These are phyloP conservation scores for Lottia scabra DNA, from an alignment of 2,888 invertebrate species.

Conservation along the genomic window DNA sequence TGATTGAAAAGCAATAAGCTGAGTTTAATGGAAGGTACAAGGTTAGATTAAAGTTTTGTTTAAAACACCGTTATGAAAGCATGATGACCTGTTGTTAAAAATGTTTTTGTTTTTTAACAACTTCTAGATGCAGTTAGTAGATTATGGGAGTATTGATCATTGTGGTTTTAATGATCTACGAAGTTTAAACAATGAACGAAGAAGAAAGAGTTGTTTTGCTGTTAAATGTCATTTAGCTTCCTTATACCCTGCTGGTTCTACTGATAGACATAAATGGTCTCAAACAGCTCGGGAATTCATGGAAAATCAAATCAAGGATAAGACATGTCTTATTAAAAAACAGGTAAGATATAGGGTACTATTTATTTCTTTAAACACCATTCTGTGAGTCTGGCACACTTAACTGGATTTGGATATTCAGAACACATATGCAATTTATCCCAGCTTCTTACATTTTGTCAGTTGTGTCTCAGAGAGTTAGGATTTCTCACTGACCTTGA, in stretches of 20 bases:
- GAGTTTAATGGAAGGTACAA: too few relatives aligned
- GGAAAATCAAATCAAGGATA: constrained; percentile 38
- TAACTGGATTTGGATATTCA: too few relatives aligned
- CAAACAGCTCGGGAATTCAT: constrained; percentile 60
- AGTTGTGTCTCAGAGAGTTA: too few relatives aligned
- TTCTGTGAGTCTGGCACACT: too few relatives aligned
- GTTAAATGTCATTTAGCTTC: constrained; percentile 78
- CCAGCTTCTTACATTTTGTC: too few relatives aligned
- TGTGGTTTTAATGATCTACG: constrained; percentile 72
- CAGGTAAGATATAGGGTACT: constrained; percentile 31
- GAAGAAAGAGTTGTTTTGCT: constrained; percentile 74
- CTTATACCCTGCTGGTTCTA: constrained; percentile 76
- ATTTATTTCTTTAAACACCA: too few relatives aligned
- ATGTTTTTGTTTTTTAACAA: background rate
- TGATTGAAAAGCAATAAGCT: too few relatives aligned
- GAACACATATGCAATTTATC: too few relatives aligned
- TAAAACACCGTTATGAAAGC: too few relatives aligned
- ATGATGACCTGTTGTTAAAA: too few relatives aligned
- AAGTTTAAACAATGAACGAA: constrained; percentile 73
- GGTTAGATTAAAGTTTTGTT: too few relatives aligned
- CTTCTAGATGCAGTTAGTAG: constrained; percentile 75
- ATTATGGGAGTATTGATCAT: constrained; percentile 75
- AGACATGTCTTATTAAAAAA: constrained; percentile 40
- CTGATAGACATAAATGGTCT: constrained; percentile 60
- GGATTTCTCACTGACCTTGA: too few relatives aligned